phyloP scores from a whole-genome alignment of 2,888 invertebrate species.

The Zaprionus bogoriensis region DNA sequence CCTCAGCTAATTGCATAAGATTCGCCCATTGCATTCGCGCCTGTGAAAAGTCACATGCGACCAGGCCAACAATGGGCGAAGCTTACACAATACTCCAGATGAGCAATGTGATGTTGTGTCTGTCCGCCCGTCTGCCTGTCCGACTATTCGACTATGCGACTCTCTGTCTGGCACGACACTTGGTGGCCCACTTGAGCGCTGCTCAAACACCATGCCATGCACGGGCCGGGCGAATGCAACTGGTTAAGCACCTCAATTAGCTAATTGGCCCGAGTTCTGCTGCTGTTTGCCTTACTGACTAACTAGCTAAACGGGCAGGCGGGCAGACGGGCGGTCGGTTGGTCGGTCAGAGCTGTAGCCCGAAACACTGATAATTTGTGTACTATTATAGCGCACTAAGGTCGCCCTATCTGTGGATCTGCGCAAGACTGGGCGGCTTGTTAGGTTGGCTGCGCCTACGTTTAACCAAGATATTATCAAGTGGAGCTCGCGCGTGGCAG shows the following conservation, averaged over 20 bases:
- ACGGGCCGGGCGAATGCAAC: conserved; percentile 43
- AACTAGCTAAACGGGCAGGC: neutral
- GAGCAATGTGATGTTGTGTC: conserved; percentile 63
- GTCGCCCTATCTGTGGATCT: neutral
- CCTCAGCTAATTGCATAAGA: conserved; percentile 28
- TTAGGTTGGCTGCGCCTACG: no score
- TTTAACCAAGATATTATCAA: no score
- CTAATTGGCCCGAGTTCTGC: conserved; percentile 11
- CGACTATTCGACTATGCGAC: conserved; percentile 29
- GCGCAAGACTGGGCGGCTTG: no score
- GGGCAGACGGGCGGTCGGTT: no score
- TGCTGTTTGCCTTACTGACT: conserved; percentile 10
- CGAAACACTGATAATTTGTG: no score
- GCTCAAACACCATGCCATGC: conserved; percentile 33
- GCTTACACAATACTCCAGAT: conserved; percentile 57
- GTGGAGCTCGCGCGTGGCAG: no score
- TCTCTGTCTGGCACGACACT: conserved; percentile 11
- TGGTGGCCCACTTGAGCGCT: conserved; percentile 11
- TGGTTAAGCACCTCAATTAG: conserved; percentile 23
- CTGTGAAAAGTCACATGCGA: conserved; percentile 5
- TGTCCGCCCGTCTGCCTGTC: neutral
- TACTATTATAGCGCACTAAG: neutral
- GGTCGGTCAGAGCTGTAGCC: no score
- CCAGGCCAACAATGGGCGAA: conserved; percentile 10
- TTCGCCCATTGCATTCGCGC: conserved; percentile 42